phyloP scores from a whole-genome alignment of 1,140 invertebrate genomes.

The Akabosia matsudoensis region DNA sequence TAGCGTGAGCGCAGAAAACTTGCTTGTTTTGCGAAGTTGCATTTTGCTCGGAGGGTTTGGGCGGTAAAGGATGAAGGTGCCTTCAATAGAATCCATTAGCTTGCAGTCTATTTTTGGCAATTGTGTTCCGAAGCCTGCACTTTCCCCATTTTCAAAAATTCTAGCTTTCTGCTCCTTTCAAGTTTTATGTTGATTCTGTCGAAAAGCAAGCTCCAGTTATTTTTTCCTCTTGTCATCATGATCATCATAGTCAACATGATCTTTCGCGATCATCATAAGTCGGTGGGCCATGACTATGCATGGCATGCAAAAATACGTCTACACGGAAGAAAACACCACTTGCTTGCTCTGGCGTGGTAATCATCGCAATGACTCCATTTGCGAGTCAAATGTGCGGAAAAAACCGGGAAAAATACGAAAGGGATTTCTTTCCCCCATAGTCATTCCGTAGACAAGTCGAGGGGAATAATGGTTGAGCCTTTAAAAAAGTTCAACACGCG shows the following conservation, averaged over 20 bases:
- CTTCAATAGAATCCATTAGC: neutral
- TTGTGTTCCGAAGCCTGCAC: neutral
- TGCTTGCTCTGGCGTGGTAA: neutral
- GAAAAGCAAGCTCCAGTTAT: neutral
- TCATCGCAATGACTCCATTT: constrained; percentile 6
- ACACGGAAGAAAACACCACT: neutral
- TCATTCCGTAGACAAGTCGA: neutral
- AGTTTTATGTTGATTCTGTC: neutral
- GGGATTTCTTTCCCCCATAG: neutral
- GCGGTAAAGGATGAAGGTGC: neutral
- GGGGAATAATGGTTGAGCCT: neutral
- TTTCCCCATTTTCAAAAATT: neutral
- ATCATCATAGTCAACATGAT: neutral
- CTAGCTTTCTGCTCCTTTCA: neutral
- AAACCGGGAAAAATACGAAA: neutral
- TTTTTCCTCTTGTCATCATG: neutral
- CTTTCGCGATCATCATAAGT: neutral
- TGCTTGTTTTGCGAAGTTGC: neutral
- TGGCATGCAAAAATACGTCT: neutral
- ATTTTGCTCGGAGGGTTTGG: neutral
- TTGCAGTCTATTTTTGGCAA: neutral
- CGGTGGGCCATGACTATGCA: constrained; percentile 5
- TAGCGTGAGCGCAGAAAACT: neutral
- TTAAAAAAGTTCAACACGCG: neutral
- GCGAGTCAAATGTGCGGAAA: constrained; percentile 10